Evolutionary conservation across 2,113 vertebrate species (phyloP), one percentile per base, ranked within the genome.

Genomic region (Nothocercus julius): DNA sequence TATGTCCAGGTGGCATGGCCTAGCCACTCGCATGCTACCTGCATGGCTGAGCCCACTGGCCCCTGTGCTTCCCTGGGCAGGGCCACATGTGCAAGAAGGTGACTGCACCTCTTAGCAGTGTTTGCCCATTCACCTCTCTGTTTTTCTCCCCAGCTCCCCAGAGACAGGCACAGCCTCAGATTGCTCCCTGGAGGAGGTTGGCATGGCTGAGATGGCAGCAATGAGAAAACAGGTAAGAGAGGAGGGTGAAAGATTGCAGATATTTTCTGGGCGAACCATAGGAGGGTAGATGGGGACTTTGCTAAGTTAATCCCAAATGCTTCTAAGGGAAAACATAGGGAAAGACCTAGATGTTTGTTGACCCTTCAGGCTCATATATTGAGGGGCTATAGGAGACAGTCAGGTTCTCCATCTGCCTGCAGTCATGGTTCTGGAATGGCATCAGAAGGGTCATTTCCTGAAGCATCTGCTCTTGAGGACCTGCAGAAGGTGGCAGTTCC

Each of bases 221-320:
- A 94, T 97, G 77, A 96, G 83, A 25, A 96, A 87, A 28, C 96
- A 98, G 97, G 97, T 98, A 91, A 90, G 94, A 7, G 5, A 64
- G 19, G n/a, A 7, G n/a, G 32, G 0, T 20, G 22, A 73, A 45
- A 24, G 56, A 51, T 51, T 83, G 79, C 9, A 19, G 0, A 2
- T 38, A 20, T 32, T 54, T 13, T 3, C 56, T 87, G 89, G 45
- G 63, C 11, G 32, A 73, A 58, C 84, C 4, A 0, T 12, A 20
- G 14, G 18, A 74, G 36, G 36, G 17, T 34, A 64, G 30, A 3
- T 8, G 49, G 36, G 80, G 79, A 28, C 0, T 5, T 56, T 58
- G 40, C 36, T 82, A 25, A 19, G 8, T 24, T 28, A 6, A 24
- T 44, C 32, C 36, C 2, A 1, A 28, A 8, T 58, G 27, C 12